Evolutionary conservation across 2,797 vertebrate species (phyloP).

Genomic region (Halcyon badia): DNA sequence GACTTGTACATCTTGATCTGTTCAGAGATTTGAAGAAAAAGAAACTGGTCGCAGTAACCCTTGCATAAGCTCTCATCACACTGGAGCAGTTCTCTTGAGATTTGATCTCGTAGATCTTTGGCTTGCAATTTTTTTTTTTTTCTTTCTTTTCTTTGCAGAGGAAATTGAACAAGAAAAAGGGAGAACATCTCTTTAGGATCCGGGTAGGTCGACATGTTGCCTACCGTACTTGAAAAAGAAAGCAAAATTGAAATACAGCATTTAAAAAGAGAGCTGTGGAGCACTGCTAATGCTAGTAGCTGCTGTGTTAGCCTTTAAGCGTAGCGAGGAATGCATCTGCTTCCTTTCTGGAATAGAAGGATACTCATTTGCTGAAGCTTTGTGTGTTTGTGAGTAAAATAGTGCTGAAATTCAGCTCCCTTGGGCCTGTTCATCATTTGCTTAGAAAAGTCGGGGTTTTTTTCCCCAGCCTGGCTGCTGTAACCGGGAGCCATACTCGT

Average conservation of each 20-base stretch:
- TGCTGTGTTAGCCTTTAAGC: background rate
- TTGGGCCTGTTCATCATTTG: background rate
- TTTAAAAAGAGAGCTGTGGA: conserved; percentile 3
- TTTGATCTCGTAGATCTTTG: conserved; percentile 49
- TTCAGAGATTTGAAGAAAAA: background rate
- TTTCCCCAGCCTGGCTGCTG: background rate
- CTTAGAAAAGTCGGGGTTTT: background rate
- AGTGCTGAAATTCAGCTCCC: background rate
- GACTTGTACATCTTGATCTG: background rate
- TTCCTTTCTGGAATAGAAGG: background rate
- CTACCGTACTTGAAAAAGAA: conserved; percentile 43
- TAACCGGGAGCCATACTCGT: background rate
- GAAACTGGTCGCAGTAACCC: background rate
- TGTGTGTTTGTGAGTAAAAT: background rate
- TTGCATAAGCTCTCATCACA: background rate
- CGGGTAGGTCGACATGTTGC: conserved; percentile 52
- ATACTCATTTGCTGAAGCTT: background rate
- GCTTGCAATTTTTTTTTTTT: conserved; percentile 48
- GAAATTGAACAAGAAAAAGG: conserved; percentile 69
- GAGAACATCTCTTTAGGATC: conserved; percentile 68
- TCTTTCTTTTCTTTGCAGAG: conserved; percentile 67
- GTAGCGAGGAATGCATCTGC: background rate
- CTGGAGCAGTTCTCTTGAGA: conserved; percentile 1
- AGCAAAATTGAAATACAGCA: background rate
- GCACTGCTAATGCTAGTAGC: background rate